Base-by-base conservation (phyloP, 2,888 invertebrate species). In the Campoletis raptor region DNA sequence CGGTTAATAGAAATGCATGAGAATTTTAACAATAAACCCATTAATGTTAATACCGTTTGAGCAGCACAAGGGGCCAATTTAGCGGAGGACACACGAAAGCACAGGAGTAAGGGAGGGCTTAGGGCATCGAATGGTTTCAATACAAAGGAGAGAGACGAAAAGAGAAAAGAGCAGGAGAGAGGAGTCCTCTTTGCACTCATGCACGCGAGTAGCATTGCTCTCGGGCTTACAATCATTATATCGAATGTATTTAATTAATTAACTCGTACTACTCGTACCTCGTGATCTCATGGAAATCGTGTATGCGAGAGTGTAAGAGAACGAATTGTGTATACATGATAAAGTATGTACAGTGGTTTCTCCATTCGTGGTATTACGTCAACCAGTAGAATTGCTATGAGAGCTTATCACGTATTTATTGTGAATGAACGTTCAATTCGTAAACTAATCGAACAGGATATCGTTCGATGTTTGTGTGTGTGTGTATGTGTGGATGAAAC, bases 21-120 rank as follows among this genome's bases (percentile, higher is more conserved):
- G 88, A 91, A 87, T 93, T 93, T 92, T 92, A 91, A 92, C 92
- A 93, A 93, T 93, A 92, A 92, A 91, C 90, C 90, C 90, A 91
- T 93, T 93, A 93, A 91, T 90, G 92, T 92, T 92, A 92, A 92
- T 92, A 90, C 88, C 87, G 85, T 88, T 90, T 90, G 91, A 90
- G 90, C 91, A 89, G 81, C 87, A 83, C 84, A 83, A 76, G 86
- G 87, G 89, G 86, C 88, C 91, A 91, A 92, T 93, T 91, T 86
- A 88, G 86, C 48, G 85, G 85, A 83, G 84, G 85, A 85, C 90
- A 88, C 92, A 92, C 92, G 91, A 92, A 91, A 90, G 88, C 89
- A 85, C 18, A 30, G 15, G 9, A n/a, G 45, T 45, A 73, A 64
- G 80, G 5, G 77, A 81, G 80, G 57, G 30, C 15, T 30, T 83